phyloP scores from a whole-genome alignment of 2,797 vertebrate genomes.

The Rhinatrema bivittatum region DNA sequence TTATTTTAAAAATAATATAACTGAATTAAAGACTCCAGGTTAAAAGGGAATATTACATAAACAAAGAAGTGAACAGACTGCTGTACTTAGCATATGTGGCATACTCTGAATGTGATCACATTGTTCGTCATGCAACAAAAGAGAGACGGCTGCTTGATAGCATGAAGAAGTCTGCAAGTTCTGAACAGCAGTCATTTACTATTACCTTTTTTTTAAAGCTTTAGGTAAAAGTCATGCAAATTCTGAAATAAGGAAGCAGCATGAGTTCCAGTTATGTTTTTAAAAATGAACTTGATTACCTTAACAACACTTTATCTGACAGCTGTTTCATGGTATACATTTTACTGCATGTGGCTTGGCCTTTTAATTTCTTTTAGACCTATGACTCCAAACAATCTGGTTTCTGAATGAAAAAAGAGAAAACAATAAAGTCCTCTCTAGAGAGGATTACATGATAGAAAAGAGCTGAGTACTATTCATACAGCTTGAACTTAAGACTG shows the following conservation, averaged over 20 bases:
- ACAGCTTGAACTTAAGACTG: too few relatives aligned
- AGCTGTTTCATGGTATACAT: too few relatives aligned
- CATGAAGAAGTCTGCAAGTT: conserved; percentile 34
- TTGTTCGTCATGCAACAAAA: conserved; percentile 31
- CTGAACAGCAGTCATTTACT: conserved; percentile 20
- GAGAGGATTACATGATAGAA: too few relatives aligned
- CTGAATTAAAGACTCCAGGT: conserved; percentile 30
- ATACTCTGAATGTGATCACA: conserved; percentile 32
- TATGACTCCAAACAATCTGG: too few relatives aligned
- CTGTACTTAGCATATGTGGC: conserved; percentile 28
- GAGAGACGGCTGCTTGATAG: conserved; percentile 31
- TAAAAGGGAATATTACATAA: conserved; percentile 41
- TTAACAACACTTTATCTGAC: too few relatives aligned
- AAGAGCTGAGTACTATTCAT: too few relatives aligned
- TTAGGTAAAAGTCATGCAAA: conserved; percentile 21
- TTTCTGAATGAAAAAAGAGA: too few relatives aligned
- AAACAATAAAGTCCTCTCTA: too few relatives aligned
- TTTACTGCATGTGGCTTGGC: too few relatives aligned
- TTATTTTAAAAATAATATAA: conserved; percentile 38
- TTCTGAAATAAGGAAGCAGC: conserved; percentile 17
- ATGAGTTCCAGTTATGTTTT: conserved; percentile 12
- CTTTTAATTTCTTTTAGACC: too few relatives aligned
- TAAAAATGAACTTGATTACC: too few relatives aligned
- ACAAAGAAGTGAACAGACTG: too few relatives aligned
- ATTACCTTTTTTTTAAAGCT: conserved; percentile 27